phyloP scores from a whole-genome alignment of 2,797 vertebrate species.

The Apodemus agrarius region DNA sequence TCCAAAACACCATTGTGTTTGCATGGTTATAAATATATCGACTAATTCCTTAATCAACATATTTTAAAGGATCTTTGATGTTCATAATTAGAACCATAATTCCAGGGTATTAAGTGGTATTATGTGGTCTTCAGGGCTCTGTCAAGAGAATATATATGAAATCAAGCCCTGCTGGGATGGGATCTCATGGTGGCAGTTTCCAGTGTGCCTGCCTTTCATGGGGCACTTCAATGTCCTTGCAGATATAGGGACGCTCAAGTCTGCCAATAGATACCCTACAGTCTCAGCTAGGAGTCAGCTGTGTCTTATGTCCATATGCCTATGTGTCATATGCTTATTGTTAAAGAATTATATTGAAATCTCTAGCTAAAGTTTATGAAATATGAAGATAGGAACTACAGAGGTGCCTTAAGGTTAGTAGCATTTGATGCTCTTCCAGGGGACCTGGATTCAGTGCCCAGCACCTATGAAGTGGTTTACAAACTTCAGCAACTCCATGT shows the following conservation, averaged over 20 bases:
- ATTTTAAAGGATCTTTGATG: not conserved
- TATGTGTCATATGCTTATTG: not conserved
- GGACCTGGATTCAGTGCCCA: too few species aligned
- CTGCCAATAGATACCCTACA: not conserved
- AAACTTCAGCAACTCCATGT: not conserved
- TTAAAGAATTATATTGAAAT: not conserved
- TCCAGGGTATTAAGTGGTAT: not conserved
- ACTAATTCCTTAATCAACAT: not conserved
- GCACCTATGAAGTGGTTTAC: not conserved
- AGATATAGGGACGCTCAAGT: not conserved
- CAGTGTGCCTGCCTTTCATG: not conserved
- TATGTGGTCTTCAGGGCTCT: not conserved
- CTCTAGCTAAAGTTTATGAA: not conserved
- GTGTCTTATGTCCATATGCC: not conserved
- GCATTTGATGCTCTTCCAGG: not conserved
- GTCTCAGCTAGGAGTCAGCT: not conserved
- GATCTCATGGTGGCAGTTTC: not conserved
- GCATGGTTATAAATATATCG: not conserved
- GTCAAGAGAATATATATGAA: not conserved
- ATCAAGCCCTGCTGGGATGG: not conserved
- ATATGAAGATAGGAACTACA: not conserved
- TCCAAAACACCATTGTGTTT: not conserved
- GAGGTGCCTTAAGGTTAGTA: not conserved
- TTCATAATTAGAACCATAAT: not conserved
- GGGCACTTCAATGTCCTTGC: not conserved